A percentile compares a stretch with the other conserved stretches of the same genome.
These are phyloP conservation scores for Etheostoma nigrum DNA, from an alignment of 2,797 vertebrate species.

Conservation along the genomic window DNA sequence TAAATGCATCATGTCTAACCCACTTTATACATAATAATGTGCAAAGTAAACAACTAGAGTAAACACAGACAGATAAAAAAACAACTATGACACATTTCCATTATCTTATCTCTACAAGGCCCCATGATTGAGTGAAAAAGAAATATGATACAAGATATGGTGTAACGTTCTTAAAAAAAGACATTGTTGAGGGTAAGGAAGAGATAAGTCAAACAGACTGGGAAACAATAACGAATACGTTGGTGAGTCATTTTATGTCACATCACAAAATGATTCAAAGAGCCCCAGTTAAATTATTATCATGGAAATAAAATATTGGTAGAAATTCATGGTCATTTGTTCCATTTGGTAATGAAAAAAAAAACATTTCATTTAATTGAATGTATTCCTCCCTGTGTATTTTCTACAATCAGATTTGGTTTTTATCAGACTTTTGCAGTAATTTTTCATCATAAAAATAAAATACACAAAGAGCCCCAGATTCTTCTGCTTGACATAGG, in stretches of 20 bases:
- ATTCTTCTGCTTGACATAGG: conserved; percentile 80
- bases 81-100: conserved; percentile 3
- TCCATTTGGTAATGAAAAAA: background rate
- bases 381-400: background rate
- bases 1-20: background rate
- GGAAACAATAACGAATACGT: background rate
- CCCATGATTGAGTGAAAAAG: conserved; percentile 4
- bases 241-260: background rate
- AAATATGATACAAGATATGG: background rate
- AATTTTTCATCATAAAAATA: background rate
- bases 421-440: background rate
- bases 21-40: background rate
- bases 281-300: background rate
- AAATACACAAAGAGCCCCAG: background rate
- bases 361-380: background rate
- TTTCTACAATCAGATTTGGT: background rate
- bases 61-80: background rate
- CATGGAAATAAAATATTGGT: conserved; percentile 1
- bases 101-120: conserved; percentile 19
- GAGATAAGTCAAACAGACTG: background rate
- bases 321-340: background rate
- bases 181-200: conserved; percentile 8
- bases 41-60: conserved; percentile 8
- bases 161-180: background rate
- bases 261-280: background rate